phyloP scores from a whole-genome alignment of 1,140 invertebrate genomes.

The Probaryconus sp. region DNA sequence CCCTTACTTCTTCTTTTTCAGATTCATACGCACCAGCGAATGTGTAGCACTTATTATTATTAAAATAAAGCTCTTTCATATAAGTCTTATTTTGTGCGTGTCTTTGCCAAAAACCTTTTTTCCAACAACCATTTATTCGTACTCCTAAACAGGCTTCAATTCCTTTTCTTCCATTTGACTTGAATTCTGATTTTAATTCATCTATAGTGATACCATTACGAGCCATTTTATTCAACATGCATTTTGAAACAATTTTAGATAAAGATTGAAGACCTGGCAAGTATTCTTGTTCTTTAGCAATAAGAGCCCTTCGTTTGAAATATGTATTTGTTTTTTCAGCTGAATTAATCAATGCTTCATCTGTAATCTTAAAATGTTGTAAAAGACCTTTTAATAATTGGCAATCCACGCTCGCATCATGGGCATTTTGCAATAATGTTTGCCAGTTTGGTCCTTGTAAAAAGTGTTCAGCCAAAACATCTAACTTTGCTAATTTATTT shows the following conservation, averaged over 20 bases:
- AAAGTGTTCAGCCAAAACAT: constrained; percentile 1
- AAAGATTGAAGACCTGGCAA: not conserved
- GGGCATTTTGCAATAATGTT: not conserved
- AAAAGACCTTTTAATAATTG: constrained; percentile 7
- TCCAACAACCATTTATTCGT: not conserved
- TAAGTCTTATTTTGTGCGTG: too few relatives aligned
- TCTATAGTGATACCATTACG: constrained; percentile 14
- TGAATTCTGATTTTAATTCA: constrained; percentile 9
- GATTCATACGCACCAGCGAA: too few relatives aligned
- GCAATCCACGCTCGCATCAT: constrained; percentile 9
- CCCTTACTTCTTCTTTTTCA: too few relatives aligned
- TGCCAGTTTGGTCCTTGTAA: constrained; percentile 1
- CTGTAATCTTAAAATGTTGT: constrained; percentile 15
- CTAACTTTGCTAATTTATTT: constrained; percentile 10
- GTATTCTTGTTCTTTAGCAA: not conserved
- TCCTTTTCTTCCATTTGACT: constrained; percentile 8
- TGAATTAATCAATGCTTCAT: constrained; percentile 7
- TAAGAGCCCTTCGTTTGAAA: not conserved
- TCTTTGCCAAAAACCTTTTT: too few relatives aligned
- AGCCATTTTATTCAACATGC: constrained; percentile 36
- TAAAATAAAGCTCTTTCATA: too few relatives aligned
- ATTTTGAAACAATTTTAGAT: not conserved
- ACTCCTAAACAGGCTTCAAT: constrained; percentile 16
- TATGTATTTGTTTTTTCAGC: constrained; percentile 1
- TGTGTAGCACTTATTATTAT: too few relatives aligned